Conservation (phyloP, 2,888 invertebrate genomes). For the Aphidoletes aphidimyza region DNA sequence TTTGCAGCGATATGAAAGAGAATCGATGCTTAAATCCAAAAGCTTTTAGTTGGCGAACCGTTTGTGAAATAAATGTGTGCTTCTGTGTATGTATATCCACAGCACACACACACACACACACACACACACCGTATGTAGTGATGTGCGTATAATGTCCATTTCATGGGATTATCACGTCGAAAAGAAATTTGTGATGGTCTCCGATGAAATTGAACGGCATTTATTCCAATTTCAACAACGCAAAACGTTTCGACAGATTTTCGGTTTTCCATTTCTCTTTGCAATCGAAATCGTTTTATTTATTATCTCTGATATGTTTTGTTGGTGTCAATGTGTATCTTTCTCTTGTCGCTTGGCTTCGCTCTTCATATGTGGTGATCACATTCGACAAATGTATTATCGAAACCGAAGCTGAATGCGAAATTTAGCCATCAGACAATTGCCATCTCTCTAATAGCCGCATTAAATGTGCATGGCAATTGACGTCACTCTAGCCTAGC, state of each 20-base stretch:
- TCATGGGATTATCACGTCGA: constrained; percentile 46
- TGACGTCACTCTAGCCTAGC: too few relatives aligned
- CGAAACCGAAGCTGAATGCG: constrained; percentile 12
- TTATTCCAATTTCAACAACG: not conserved
- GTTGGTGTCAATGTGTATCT: not conserved
- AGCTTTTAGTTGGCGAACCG: constrained; percentile 29
- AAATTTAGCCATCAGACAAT: not conserved
- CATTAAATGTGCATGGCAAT: not conserved
- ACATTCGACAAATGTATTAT: not conserved
- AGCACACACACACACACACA: too few relatives aligned
- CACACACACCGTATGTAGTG: not conserved
- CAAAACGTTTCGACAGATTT: constrained; percentile 13
- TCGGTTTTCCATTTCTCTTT: not conserved
- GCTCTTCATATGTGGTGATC: not conserved
- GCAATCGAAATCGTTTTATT: constrained; percentile 26
- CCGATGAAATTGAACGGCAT: constrained; percentile 37
- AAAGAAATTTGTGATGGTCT: constrained; percentile 7
- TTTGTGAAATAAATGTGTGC: too few relatives aligned
- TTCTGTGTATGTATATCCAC: too few relatives aligned
- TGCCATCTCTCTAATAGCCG: not conserved
- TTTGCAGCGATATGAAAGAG: not conserved
- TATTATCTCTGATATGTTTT: not conserved
- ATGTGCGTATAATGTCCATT: not conserved
- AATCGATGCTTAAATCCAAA: constrained; percentile 24
- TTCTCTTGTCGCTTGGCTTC: too few relatives aligned